phyloP scores from a whole-genome alignment of 2,888 invertebrate genomes.

The Rhagonycha lutea region DNA sequence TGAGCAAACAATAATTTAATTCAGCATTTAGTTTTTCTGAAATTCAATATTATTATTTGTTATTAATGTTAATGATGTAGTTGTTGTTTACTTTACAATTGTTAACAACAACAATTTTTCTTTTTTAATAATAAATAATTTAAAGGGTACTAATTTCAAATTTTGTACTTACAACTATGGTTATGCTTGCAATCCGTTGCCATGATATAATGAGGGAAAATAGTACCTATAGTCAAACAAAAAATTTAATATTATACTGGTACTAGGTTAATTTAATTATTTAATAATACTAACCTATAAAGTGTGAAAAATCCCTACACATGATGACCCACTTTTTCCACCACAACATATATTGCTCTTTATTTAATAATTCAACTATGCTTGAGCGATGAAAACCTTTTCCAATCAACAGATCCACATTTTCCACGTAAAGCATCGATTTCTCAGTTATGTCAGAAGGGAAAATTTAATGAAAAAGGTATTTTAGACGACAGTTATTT shows the following conservation, averaged over 20 bases:
- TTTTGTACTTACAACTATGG: too few relatives aligned
- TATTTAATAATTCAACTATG: constrained; percentile 15
- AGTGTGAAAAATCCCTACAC: background rate
- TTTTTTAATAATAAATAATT: too few relatives aligned
- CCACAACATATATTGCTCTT: constrained; percentile 17
- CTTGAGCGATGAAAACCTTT: constrained; percentile 6
- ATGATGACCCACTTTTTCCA: constrained; percentile 15
- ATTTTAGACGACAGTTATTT: constrained; percentile 9
- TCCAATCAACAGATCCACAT: constrained; percentile 3
- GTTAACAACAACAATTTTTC: too few relatives aligned
- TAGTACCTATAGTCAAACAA: background rate
- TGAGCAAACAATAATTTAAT: too few relatives aligned
- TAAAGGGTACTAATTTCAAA: too few relatives aligned
- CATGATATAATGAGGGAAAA: background rate
- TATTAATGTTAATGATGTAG: too few relatives aligned
- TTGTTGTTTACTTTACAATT: too few relatives aligned
- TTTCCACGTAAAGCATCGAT: background rate
- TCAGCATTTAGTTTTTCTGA: too few relatives aligned
- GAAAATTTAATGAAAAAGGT: constrained; percentile 5
- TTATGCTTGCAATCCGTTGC: background rate
- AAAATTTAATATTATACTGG: background rate
- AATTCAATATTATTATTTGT: too few relatives aligned
- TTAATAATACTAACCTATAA: background rate
- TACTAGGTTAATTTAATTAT: background rate
- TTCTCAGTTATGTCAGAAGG: background rate